phyloP scores from a whole-genome alignment of 2,797 vertebrate species.

The Leucoraja ocellata region DNA sequence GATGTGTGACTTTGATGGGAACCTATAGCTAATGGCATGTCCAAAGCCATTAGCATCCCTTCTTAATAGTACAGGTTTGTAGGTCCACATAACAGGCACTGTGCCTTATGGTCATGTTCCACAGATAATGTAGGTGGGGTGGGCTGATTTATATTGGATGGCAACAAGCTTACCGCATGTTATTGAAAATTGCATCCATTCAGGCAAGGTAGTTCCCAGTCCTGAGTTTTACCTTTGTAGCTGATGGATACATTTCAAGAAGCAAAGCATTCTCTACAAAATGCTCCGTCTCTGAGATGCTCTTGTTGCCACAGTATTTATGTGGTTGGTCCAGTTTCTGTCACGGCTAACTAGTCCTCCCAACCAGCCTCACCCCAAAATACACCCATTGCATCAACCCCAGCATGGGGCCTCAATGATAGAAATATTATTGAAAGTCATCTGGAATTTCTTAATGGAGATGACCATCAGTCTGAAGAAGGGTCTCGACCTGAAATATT shows the following conservation, averaged over 20 bases:
- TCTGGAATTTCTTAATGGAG: neutral
- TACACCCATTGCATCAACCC: too few species aligned
- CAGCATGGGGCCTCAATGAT: neutral
- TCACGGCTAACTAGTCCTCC: too few species aligned
- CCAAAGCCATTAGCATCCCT: neutral
- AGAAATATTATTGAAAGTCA: neutral
- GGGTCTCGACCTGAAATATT: too few species aligned
- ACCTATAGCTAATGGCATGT: neutral
- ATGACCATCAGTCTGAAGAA: neutral
- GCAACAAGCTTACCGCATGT: neutral
- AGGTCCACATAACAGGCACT: neutral
- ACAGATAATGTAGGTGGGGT: neutral
- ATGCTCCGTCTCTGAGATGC: neutral
- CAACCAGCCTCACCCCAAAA: too few species aligned
- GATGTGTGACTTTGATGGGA: neutral
- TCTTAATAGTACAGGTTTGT: neutral
- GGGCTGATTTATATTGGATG: neutral
- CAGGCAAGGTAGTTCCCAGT: neutral
- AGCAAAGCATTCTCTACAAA: neutral
- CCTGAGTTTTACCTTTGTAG: neutral
- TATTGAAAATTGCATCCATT: neutral
- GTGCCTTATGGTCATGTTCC: neutral
- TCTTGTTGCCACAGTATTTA: neutral
- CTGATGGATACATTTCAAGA: neutral
- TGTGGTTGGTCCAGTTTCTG: neutral